Evolutionary conservation across 2,888 invertebrate species (phyloP).

Genomic region (Zygothrica quintamaculata): DNA sequence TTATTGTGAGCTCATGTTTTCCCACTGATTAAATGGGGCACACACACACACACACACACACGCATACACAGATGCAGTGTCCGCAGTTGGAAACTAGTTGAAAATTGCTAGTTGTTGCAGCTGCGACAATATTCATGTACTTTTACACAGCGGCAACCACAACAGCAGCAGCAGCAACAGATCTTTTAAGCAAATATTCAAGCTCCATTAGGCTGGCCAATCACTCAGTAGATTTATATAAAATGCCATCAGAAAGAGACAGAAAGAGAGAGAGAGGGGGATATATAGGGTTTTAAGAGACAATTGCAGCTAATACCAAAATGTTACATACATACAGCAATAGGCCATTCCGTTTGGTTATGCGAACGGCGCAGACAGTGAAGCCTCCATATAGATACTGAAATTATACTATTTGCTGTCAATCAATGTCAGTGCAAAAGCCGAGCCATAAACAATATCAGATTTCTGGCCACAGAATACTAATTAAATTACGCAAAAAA

Average conservation of each 20-base stretch:
- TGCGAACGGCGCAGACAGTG: conserved; percentile 12
- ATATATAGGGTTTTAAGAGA: not conserved
- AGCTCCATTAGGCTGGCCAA: conserved; percentile 44
- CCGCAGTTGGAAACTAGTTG: conserved; percentile 28
- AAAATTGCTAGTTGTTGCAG: conserved; percentile 31
- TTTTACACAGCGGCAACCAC: not conserved
- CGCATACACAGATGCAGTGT: not conserved
- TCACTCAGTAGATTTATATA: conserved; percentile 37
- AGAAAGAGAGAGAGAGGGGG: not conserved
- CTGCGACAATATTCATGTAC: conserved; percentile 32
- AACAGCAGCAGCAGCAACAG: conserved; percentile 2
- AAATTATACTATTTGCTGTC: conserved; percentile 75
- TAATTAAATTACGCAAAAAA: conserved; percentile 81
- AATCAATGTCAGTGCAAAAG: conserved; percentile 80
- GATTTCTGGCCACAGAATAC: conserved; percentile 81
- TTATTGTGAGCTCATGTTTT: conserved; percentile 57
- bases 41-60: conserved; percentile 11
- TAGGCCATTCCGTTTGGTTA: conserved; percentile 21
- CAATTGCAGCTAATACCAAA: conserved; percentile 3
- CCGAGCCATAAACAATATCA: conserved; percentile 81
- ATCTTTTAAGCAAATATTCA: conserved; percentile 31
- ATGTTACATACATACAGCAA: conserved; percentile 19
- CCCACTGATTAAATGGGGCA: conserved; percentile 62
- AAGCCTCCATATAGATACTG: conserved; percentile 42
- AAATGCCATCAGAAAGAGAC: conserved; percentile 32